Conservation (phyloP, 2,113 vertebrate species). For the Corythoichthys haematopterus region DNA sequence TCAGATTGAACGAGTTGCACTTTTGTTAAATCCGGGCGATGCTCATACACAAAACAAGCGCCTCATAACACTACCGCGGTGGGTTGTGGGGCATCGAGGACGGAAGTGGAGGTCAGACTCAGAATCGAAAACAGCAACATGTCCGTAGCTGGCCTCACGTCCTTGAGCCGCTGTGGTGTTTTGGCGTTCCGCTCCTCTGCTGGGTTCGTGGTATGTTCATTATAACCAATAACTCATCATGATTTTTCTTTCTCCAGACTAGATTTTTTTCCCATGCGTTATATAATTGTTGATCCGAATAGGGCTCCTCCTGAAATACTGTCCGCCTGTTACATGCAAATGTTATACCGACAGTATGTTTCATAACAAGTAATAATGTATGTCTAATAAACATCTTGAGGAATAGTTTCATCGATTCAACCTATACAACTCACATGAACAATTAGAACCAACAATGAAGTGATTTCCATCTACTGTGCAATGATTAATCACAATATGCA, state of each 20-base stretch:
- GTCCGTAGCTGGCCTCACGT: slow-evolving; percentile 60
- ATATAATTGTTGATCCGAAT: neutral
- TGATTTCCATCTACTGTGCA: neutral
- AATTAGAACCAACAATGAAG: neutral
- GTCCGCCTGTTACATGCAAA: neutral
- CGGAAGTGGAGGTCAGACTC: slow-evolving; percentile 42
- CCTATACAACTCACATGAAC: neutral
- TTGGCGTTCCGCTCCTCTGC: slow-evolving; percentile 36
- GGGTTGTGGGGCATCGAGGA: slow-evolving; percentile 32
- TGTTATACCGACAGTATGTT: no score
- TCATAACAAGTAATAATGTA: no score
- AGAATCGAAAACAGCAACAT: slow-evolving; percentile 52
- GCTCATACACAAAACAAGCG: slow-evolving; percentile 1
- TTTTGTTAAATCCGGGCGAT: neutral
- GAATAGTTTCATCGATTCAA: neutral
- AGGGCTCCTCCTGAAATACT: neutral
- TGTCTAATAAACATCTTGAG: no score
- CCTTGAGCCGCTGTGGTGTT: slow-evolving; percentile 59
- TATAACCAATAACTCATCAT: neutral
- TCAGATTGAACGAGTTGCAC: neutral
- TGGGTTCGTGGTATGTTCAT: slow-evolving; percentile 42
- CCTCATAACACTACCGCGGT: slow-evolving; percentile 15
- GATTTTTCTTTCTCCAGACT: neutral
- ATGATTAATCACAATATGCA: neutral
- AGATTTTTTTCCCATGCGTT: neutral